Percentiles rank a stretch among this genome's conserved stretches.
Evolutionary conservation across 2,888 invertebrate genomes (phyloP).

Genomic region (Allacma fusca): DNA sequence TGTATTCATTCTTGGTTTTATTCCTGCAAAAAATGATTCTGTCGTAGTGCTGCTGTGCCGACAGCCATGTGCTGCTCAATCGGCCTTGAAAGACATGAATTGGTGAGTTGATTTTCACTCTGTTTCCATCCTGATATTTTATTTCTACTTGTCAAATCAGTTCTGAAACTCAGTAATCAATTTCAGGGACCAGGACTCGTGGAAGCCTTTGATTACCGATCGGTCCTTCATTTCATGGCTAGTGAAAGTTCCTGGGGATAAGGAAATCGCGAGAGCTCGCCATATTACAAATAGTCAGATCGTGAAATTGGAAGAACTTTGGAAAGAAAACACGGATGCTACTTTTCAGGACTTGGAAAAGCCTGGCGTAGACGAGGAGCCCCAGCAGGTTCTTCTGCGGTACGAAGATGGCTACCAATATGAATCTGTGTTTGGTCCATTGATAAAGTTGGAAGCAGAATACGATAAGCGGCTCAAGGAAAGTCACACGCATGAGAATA

Average conservation of each 20-base stretch:
- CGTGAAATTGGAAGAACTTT: constrained; percentile 95
- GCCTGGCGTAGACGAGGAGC: constrained; percentile 97
- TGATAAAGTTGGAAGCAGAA: constrained; percentile 97
- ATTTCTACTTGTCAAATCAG: background rate
- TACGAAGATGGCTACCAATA: constrained; percentile 99
- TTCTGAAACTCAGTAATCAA: constrained; percentile 35
- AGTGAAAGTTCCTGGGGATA: constrained; percentile 95
- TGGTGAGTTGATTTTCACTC: constrained; percentile 70
- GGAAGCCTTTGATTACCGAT: constrained; percentile 98
- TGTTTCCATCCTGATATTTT: background rate
- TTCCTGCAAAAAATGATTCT: constrained; percentile 98
- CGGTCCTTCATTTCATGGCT: constrained; percentile 96
- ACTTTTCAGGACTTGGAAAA: constrained; percentile 98
- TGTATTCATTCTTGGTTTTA: constrained; percentile 97
- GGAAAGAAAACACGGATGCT: constrained; percentile 98
- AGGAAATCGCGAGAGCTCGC: constrained; percentile 92
- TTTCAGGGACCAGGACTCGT: constrained; percentile 89
- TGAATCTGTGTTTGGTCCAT: constrained; percentile 95
- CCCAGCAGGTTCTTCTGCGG: constrained; percentile 83
- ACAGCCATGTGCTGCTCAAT: constrained; percentile 97
- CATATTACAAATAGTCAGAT: constrained; percentile 98
- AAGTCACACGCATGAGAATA: constrained; percentile 97
- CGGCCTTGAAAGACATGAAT: constrained; percentile 97
- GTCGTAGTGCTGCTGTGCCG: constrained; percentile 96
- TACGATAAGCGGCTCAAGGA: constrained; percentile 98